Evolutionary conservation across 1,140 invertebrate species (phyloP), one percentile per base, ranked within the genome.

Genomic region (Pseudomyrmex dendroicus): DNA sequence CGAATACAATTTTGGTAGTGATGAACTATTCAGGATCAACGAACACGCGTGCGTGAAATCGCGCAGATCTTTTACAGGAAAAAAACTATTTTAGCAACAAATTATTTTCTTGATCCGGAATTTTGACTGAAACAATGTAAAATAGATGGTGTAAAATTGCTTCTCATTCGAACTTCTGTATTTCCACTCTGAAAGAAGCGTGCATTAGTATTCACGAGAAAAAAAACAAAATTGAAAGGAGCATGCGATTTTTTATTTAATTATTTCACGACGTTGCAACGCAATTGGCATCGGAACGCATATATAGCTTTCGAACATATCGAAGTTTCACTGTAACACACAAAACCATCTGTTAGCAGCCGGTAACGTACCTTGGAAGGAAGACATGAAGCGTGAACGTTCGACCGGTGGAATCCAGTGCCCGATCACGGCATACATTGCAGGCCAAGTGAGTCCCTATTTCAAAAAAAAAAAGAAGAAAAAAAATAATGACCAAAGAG

Each of bases 381-480:
- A 96, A 86, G 96, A 97, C 96, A 97, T 97, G 90, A 97, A 96
- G 74, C 96, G 94, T 46, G 96, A 97, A 66, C 97, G 95, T 93
- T 98, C 97, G 20, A 95, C 94, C 2, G 96, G 95, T 15, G 97
- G 97, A 76, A 97, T 97, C 97, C 97, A 98, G 86, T 96, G 96
- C n/a, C 97, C 96, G 86, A 98, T 97, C 57, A 98, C 95, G 15
- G 97, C 96, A 92, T 98, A 97, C 96, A 98, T 98, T 1, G 97
- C 96, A 46, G 97, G 97, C 96, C 97, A 98, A 2, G 97, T 98
- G 48, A 98, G 95, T 64, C 97, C 97, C 97, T 97, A 88, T 61
- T 48, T 2, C 46, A 70, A 0, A 57, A 63, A 0, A 22, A 78
- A 68, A 63, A 0, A 22, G 68, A 48, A 78, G 5, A 22, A 20